These are phyloP conservation scores for Diadumene lineata DNA, from an alignment of 92 coral and sea anemone species.

Conservation along the genomic window DNA sequence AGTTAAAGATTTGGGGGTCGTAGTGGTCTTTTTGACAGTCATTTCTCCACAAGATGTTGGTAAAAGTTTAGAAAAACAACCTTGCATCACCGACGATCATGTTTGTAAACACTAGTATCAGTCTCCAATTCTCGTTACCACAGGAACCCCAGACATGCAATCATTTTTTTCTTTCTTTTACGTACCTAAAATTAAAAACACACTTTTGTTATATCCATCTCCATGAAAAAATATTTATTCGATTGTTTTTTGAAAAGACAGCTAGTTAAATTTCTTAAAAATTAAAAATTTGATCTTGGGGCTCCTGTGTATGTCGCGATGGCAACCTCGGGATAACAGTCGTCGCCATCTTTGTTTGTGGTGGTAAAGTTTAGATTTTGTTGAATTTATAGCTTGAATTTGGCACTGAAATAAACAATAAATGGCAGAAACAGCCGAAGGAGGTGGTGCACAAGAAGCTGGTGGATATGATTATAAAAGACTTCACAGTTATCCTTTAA, in stretches of 20 bases:
- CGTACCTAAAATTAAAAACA: not conserved
- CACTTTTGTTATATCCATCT: not conserved
- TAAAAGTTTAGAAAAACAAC: too few species aligned
- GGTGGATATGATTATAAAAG: conserved; percentile 97
- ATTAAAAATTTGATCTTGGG: not conserved
- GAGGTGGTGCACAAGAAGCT: conserved; percentile 65
- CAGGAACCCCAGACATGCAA: not conserved
- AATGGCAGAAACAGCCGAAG: conserved; percentile 88
- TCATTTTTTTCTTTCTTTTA: not conserved
- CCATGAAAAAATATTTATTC: not conserved
- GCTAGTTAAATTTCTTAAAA: not conserved
- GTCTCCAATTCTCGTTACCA: not conserved
- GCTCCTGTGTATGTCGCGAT: conserved; percentile 49
- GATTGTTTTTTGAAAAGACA: not conserved
- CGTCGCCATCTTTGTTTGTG: conserved; percentile 77
- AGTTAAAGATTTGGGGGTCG: too few species aligned
- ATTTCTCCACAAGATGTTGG: too few species aligned
- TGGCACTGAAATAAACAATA: not conserved
- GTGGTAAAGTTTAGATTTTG: conserved; percentile 10
- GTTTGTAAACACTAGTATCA: conserved; percentile 1
- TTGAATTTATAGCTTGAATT: conserved; percentile 9
- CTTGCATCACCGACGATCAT: not conserved
- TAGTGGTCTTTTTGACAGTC: too few species aligned
- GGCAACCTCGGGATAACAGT: conserved; percentile 35
- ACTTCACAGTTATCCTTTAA: conserved; percentile 92